Evolutionary conservation across 2,797 vertebrate genomes (phyloP), one percentile per base, ranked within the genome.

Genomic region (Phalanger gymnotis): DNA sequence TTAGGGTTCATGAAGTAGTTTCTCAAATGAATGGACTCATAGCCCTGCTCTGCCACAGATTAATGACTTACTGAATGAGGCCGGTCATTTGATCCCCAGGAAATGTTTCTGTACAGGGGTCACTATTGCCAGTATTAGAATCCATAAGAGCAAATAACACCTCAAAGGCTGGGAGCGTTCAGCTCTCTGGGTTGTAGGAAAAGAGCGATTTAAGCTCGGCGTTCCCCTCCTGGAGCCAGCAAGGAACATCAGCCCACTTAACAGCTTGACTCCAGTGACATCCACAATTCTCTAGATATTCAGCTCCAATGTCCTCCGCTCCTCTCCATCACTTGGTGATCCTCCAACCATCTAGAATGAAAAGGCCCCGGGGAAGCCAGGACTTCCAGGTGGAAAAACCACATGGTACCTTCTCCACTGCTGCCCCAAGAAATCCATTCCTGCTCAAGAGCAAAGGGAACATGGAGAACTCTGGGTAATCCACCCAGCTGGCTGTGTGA

Each of bases 41-140:
- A 96, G 96, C 87, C 91, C 0, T 53, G 52, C 58, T 90, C 0
- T 55, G 53, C 94, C 55, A 73, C 90, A 98, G 98, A 98, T 98
- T 97, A 97, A 98, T 98, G 98, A 96, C 94, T 81, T 51, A 95
- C 95, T 27, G n/a, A 93, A 95, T 94, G 91, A 94, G 95, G 97
- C 96, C 55, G 19, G 98, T 97, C 96, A 98, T 98, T 97, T 97
- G 97, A 98, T 98, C 97, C 96, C 93, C 97, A 98, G 98, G 98
- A 98, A 98, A 96, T 98, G 98, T 98, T 97, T 97, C 96, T 97
- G 94, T 92, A 94, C 89, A 19, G 13, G 96, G 97, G 97, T 98
- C 97, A 97, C 94, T 95, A 90, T 97, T 93, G 95, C 95, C 94
- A 94, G 96, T 56, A 27, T 96, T 97, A 92, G 97, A 97, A 97